Base-by-base conservation (phyloP, 23 tunicate species). In the Pegea sp. region DNA sequence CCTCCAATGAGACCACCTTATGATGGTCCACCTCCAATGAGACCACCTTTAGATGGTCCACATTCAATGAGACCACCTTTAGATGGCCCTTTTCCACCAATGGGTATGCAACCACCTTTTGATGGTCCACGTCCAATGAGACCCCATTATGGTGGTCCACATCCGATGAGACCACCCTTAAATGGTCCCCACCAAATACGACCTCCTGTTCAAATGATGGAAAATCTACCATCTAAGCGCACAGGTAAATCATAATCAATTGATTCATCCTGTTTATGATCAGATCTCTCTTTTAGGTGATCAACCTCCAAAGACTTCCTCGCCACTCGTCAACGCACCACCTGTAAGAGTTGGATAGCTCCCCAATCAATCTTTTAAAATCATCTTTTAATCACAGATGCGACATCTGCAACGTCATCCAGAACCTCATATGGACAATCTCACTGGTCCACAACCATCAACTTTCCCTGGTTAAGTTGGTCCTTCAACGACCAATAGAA, bases 11-110 rank as follows among this genome's bases (percentile, higher is more conserved):
- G 62, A 24, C n/a, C n/a, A n/a, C n/a, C n/a, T n/a, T n/a, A n/a
- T n/a, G 51, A n/a, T 32, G 60, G 48, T 11, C 66, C 51, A 1
- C 77, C 77, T 1, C 68, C 66, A 60, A 69, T 50, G 60, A 64
- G 64, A 19, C 16, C n/a, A n/a, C n/a, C n/a, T 7, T 4, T 20
- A 25, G 16, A 16, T 11, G 46, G 16, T 38, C 13, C 19, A 5
- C 26, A 24, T 3, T 5, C 25, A 20, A 24, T 42, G 54, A 22
- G 24, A 5, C 57, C 57, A 30, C 31, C 31, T 16, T 24, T 34
- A 4, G 65, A 44, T 24, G 22, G 30, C 4, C 24, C 64, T 8
- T 57, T 46, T 19, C 24, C 18, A 6, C 55, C 55, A 50, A 50
- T 50, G 55, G 6, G 24, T 43, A 32, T 31, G 29, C 65, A 30